Conservation (phyloP, 2,797 vertebrate genomes). For the Typhlichthys eigenmanni region DNA sequence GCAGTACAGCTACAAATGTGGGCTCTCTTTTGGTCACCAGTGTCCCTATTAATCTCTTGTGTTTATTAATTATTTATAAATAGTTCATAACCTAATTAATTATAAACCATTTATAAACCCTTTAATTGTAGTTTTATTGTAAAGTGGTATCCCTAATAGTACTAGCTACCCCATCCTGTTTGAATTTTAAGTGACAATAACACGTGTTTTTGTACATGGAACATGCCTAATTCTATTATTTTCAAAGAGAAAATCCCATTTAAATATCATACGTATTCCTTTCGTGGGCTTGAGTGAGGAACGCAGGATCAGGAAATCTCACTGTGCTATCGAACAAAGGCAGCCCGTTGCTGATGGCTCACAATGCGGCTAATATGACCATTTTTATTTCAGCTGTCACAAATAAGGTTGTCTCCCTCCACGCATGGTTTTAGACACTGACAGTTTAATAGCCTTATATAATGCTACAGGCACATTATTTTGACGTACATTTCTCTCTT, state of each 20-base stretch:
- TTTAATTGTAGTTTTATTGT: too few relatives aligned
- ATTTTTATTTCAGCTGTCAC: slow-evolving; percentile 71
- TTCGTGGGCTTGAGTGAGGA: slow-evolving; percentile 44
- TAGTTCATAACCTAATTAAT: too few relatives aligned
- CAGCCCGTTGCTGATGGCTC: slow-evolving; percentile 51
- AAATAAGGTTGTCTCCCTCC: slow-evolving; percentile 73
- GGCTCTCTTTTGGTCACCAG: too few relatives aligned
- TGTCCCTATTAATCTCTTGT: too few relatives aligned
- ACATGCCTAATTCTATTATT: slow-evolving; percentile 18
- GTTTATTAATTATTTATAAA: too few relatives aligned
- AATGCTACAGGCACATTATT: slow-evolving; percentile 80
- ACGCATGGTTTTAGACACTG: slow-evolving; percentile 71
- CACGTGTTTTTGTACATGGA: slow-evolving; percentile 12
- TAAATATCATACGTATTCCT: slow-evolving; percentile 38
- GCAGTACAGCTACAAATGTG: too few relatives aligned
- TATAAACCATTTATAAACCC: too few relatives aligned
- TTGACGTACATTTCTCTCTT: slow-evolving; percentile 69
- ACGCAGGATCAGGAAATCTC: slow-evolving; percentile 33
- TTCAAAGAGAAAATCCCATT: slow-evolving; percentile 22
- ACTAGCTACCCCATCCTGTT: not conserved
- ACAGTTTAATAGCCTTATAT: slow-evolving; percentile 84
- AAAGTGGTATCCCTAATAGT: too few relatives aligned
- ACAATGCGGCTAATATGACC: slow-evolving; percentile 71
- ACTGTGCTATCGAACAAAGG: slow-evolving; percentile 48
- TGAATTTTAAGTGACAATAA: slow-evolving; percentile 22